Conservation (phyloP, 2,888 invertebrate species). For the Harmothoe impar region DNA sequence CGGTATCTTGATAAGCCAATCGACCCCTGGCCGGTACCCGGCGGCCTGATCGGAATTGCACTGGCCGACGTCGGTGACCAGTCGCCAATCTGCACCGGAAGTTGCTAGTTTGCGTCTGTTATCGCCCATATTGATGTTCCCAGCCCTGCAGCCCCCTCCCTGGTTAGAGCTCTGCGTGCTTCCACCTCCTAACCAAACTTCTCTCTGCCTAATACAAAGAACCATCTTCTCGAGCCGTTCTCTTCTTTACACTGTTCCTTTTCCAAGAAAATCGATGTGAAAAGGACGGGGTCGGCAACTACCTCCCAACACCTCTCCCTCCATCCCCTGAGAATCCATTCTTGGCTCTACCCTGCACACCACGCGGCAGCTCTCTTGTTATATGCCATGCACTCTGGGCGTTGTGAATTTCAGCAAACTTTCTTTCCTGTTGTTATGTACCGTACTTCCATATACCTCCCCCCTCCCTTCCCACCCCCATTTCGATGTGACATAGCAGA, state of each 20-base stretch:
- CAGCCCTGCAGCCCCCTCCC: neutral
- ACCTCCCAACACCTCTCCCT: neutral
- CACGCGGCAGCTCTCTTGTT: neutral
- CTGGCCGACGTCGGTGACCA: conserved; percentile 25
- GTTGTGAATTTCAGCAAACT: neutral
- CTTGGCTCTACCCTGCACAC: conserved; percentile 9
- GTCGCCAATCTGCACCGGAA: conserved; percentile 30
- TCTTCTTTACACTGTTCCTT: neutral
- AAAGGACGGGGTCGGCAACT: neutral
- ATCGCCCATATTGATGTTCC: conserved; percentile 38
- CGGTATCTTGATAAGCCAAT: conserved; percentile 48
- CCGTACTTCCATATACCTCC: neutral
- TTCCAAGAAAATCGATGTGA: conserved; percentile 9
- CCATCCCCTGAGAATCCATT: neutral
- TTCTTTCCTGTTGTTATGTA: neutral
- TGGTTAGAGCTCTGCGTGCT: neutral
- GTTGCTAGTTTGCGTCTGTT: conserved; percentile 20
- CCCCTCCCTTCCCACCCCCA: neutral
- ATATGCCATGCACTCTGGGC: conserved; percentile 29
- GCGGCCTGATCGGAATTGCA: conserved; percentile 56
- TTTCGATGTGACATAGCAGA: neutral
- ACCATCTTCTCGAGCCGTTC: neutral
- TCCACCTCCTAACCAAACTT: conserved; percentile 22
- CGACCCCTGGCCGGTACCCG: conserved; percentile 51
- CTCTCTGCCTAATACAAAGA: neutral